These are phyloP conservation scores for Notoglanidium macrostoma DNA, from an alignment of 2,797 vertebrate species.

Conservation along the genomic window DNA sequence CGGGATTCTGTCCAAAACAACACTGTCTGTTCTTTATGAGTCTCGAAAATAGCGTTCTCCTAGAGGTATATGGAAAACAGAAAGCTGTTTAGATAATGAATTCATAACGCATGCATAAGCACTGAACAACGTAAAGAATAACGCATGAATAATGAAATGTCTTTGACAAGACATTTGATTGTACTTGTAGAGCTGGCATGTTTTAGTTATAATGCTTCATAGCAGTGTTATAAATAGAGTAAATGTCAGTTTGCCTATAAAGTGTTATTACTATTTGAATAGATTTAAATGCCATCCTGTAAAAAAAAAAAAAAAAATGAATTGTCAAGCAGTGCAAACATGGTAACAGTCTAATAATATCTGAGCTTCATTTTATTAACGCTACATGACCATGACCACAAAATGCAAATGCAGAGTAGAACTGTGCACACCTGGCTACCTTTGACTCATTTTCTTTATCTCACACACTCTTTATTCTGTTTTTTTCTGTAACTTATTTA, in stretches of 20 bases:
- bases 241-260: background rate
- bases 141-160: background rate
- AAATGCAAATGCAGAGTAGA: background rate
- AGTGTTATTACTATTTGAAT: background rate
- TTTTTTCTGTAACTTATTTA: background rate
- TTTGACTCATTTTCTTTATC: background rate
- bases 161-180: background rate
- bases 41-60: background rate
- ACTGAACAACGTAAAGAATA: background rate
- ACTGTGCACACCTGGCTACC: background rate
- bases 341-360: background rate
- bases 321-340: background rate
- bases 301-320: background rate
- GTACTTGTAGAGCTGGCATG: background rate
- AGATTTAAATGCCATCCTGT: background rate
- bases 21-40: conserved; percentile 21
- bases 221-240: background rate
- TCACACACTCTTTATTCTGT: background rate
- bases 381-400: background rate
- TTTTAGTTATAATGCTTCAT: background rate
- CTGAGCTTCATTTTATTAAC: background rate
- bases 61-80: background rate
- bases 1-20: conserved; percentile 32
- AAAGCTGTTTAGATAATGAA: background rate
- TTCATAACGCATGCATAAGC: background rate